phyloP scores from a whole-genome alignment of 2,888 invertebrate genomes.

The Loripinus fragilis region DNA sequence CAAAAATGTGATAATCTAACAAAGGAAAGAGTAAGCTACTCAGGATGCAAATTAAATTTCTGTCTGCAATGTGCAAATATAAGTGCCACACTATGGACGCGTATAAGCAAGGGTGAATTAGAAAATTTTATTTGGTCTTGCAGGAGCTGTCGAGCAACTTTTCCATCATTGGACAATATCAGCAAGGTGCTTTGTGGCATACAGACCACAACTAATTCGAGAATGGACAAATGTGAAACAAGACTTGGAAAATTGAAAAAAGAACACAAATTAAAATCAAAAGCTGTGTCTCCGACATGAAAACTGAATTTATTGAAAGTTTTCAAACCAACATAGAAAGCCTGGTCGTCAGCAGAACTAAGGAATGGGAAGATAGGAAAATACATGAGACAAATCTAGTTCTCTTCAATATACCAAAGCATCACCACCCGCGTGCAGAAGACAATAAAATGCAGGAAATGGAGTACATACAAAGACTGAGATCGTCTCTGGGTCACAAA shows the following conservation, averaged over 20 bases:
- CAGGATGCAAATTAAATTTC: slow-evolving; percentile 6
- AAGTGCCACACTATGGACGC: not conserved
- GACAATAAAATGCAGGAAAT: not conserved
- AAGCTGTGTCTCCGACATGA: not conserved
- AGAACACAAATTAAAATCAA: not conserved
- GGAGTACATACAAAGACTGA: not conserved
- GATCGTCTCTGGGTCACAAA: not conserved
- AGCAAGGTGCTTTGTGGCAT: not conserved
- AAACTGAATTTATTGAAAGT: slow-evolving; percentile 5
- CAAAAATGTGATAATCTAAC: too few relatives aligned
- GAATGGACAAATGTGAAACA: not conserved
- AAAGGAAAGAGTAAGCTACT: too few relatives aligned
- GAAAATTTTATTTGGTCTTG: slow-evolving; percentile 3
- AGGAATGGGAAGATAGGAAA: not conserved
- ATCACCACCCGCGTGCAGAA: not conserved
- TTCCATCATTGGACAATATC: not conserved
- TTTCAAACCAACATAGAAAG: slow-evolving; percentile 1
- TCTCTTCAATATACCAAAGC: not conserved
- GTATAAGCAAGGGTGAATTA: not conserved
- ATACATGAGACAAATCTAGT: not conserved
- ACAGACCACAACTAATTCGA: not conserved
- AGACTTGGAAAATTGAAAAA: not conserved
- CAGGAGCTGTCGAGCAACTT: not conserved
- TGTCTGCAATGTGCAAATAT: not conserved
- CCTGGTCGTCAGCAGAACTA: not conserved